Percentiles rank a stretch among this genome's conserved stretches.
These are phyloP conservation scores for Papilio demoleus DNA, from an alignment of 2,888 invertebrate genomes.

Conservation along the genomic window DNA sequence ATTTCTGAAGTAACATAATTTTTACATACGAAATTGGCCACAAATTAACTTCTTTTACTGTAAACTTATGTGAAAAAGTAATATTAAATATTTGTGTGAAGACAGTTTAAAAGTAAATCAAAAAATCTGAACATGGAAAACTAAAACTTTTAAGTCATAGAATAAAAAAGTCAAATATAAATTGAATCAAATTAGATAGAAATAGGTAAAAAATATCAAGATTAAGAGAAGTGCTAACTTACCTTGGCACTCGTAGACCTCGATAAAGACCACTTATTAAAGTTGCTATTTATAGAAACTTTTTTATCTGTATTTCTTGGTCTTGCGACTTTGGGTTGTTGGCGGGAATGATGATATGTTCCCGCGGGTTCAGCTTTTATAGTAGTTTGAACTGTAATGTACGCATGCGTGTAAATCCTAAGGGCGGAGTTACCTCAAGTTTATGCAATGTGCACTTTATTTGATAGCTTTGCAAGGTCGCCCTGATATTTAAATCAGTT, in stretches of 20 bases:
- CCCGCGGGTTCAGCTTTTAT: slow-evolving; percentile 62
- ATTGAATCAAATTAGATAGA: not conserved
- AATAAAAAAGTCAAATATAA: too few relatives aligned
- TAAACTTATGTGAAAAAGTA: too few relatives aligned
- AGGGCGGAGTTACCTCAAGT: slow-evolving; percentile 57
- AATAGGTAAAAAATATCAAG: not conserved
- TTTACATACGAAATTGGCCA: too few relatives aligned
- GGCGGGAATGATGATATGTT: slow-evolving; percentile 65
- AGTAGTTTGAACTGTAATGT: slow-evolving; percentile 45
- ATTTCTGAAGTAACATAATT: too few relatives aligned
- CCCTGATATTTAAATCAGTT: slow-evolving; percentile 47
- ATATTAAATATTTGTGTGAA: too few relatives aligned
- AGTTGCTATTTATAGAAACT: slow-evolving; percentile 55
- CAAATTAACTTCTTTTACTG: not conserved
- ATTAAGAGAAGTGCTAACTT: too few relatives aligned
- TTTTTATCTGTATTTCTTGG: slow-evolving; percentile 44
- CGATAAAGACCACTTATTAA: slow-evolving; percentile 52
- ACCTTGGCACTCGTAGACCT: slow-evolving; percentile 33
- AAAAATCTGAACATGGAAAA: too few relatives aligned
- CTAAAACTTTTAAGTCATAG: too few relatives aligned
- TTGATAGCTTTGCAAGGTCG: slow-evolving; percentile 57
- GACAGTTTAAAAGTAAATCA: too few relatives aligned
- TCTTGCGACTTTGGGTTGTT: slow-evolving; percentile 49
- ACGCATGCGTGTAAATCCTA: slow-evolving; percentile 63
- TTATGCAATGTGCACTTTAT: slow-evolving; percentile 61